Evolutionary conservation across 2,113 vertebrate species (phyloP), one percentile per base, ranked within the genome.

Genomic region (Collichthys lucidus): DNA sequence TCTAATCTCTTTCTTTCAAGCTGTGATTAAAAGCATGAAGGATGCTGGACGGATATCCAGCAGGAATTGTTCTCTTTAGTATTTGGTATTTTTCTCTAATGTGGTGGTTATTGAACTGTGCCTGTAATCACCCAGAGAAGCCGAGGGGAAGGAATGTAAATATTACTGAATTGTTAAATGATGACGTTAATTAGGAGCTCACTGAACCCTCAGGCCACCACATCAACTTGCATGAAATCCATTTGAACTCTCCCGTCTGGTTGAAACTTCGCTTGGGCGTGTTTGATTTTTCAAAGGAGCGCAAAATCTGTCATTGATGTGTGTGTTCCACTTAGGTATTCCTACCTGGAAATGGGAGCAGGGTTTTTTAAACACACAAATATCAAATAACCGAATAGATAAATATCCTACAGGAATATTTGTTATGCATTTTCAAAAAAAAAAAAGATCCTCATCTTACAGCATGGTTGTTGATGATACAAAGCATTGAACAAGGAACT

Each of bases 271-370:
- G 7, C 70, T 60, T 26, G 20, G 16, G 49, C 0, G 1, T 72
- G 74, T 84, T 83, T 47, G 46, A 69, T 80, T 81, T 88, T 63
- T 72, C 73, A 8, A 60, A 67, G 55, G 56, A 62, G 70, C 44
- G 22, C 69, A 83, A 78, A 83, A 80, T 82, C 49, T 74, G 67
- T 74, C 72, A 73, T 61, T 10, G 67, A 52, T 47, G 47, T 83
- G 50, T 65, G 49, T 64, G 53, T 53, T 81, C 59, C 63, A 71
- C 20, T 62, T 29, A 66, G 52, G 47, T 44, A 61, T 53, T 72
- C 40, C 11, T 59, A 40, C 40, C 47, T 77, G n/a, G 44, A 70
- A 72, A 44, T 74, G 2, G 8, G 5, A 82, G 35, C 57, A 12
- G 5, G 3, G 11, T 53, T 52, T 70, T 65, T 70, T 65, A 31